Percentiles rank a stretch among this genome's conserved stretches.
phyloP scores from a whole-genome alignment of 1,140 invertebrate genomes.

The Meloidogyne chitwoodi region DNA sequence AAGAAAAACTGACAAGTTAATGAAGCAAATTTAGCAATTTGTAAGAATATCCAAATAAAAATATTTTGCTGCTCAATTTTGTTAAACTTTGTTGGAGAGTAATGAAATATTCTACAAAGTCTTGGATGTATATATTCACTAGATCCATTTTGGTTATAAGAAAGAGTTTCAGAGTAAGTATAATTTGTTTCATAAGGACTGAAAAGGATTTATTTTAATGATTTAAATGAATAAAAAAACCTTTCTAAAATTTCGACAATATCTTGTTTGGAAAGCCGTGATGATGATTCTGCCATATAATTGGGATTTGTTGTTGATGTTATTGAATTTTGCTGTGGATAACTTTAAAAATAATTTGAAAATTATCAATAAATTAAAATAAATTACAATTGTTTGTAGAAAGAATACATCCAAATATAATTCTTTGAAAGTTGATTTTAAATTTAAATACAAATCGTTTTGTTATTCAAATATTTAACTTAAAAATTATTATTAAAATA shows the following conservation, averaged over 20 bases:
- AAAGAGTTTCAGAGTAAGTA: slow-evolving; percentile 16
- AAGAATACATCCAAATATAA: not conserved
- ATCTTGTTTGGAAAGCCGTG: slow-evolving; percentile 20
- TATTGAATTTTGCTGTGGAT: not conserved
- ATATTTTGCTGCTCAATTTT: not conserved
- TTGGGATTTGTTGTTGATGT: not conserved
- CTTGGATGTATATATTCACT: slow-evolving; percentile 20
- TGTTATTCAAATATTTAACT: no score
- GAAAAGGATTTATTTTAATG: not conserved
- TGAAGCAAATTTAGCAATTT: not conserved
- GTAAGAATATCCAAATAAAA: not conserved
- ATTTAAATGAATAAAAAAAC: not conserved
- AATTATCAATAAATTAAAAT: not conserved
- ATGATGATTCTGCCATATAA: not conserved
- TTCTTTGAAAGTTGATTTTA: not conserved
- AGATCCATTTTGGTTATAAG: slow-evolving; percentile 15
- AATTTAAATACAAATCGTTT: not conserved
- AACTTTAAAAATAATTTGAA: not conserved
- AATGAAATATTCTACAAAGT: slow-evolving; percentile 7
- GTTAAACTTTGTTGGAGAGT: not conserved
- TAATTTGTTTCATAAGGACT: slow-evolving; percentile 25
- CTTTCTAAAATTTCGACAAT: slow-evolving; percentile 24
- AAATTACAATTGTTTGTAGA: not conserved
- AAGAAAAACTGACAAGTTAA: not conserved
- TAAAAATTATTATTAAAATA: no score